Percentiles rank a stretch among this genome's conserved stretches.
phyloP scores from a whole-genome alignment of 2,888 invertebrate species.

The Tridacna crocea region DNA sequence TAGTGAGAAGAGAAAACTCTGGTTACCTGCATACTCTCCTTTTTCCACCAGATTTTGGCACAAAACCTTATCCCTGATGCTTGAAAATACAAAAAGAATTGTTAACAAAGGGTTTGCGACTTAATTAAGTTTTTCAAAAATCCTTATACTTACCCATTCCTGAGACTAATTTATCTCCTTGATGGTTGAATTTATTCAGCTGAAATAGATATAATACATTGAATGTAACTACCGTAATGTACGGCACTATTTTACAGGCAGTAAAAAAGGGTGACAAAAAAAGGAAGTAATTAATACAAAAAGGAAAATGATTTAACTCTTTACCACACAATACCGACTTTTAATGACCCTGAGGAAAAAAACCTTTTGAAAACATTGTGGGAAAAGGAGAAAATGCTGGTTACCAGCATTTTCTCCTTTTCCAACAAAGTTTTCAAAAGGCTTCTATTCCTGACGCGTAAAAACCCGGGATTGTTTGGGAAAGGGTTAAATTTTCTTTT shows the following conservation, averaged over 20 bases:
- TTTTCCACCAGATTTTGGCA: too few species aligned
- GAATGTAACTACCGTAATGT: not conserved
- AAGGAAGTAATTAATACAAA: too few species aligned
- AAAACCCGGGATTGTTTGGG: not conserved
- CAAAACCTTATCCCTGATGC: too few species aligned
- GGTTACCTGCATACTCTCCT: not conserved
- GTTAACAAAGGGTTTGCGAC: too few species aligned
- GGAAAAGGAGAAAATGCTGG: not conserved
- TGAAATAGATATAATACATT: conserved; percentile 52
- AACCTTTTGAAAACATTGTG: too few species aligned
- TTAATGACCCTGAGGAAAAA: too few species aligned
- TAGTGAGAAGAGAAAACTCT: not conserved
- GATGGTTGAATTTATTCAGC: conserved; percentile 82
- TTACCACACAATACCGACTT: too few species aligned
- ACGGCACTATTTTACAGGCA: too few species aligned
- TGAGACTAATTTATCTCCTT: conserved; percentile 80
- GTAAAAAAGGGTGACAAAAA: too few species aligned
- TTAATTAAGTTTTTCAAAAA: not conserved
- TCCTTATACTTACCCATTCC: conserved; percentile 75
- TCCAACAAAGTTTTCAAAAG: not conserved
- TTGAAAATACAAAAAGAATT: too few species aligned
- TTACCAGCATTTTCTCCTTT: not conserved
- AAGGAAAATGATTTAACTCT: too few species aligned
- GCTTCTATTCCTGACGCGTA: not conserved
- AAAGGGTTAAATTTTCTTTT: too few species aligned